These are phyloP conservation scores for Helicoverpa zea DNA, from an alignment of 1,140 invertebrate species.

Conservation along the genomic window DNA sequence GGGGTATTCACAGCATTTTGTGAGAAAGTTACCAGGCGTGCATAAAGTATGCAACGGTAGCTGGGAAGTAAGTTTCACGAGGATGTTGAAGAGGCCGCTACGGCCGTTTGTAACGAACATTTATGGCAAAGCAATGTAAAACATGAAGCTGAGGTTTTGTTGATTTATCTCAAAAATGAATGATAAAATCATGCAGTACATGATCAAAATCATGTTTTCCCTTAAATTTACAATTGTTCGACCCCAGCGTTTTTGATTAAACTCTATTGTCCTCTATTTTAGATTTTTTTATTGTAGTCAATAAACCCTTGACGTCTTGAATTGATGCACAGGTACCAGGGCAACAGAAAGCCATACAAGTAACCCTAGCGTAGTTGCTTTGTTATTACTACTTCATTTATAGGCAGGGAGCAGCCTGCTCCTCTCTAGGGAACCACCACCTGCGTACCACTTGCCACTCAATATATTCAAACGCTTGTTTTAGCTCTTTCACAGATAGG, in stretches of 20 bases:
- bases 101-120: conserved; percentile 2
- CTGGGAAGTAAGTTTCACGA: conserved; percentile 17
- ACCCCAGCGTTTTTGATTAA: too few species aligned
- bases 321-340: background rate
- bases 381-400: conserved; percentile 19
- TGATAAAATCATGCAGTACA: too few species aligned
- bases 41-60: conserved; percentile 44
- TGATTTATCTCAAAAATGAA: too few species aligned
- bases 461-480: conserved; percentile 13
- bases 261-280: too few species aligned
- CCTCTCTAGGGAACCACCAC: conserved; percentile 61
- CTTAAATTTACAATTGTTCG: too few species aligned
- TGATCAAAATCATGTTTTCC: too few species aligned
- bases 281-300: too few species aligned
- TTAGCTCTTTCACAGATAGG: background rate
- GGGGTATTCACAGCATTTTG: conserved; percentile 41
- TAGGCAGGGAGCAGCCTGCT: background rate
- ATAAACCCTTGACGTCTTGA: too few species aligned
- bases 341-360: background rate
- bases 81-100: background rate
- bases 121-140: too few species aligned
- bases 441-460: conserved; percentile 41
- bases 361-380: background rate
- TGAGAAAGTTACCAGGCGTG: conserved; percentile 42
- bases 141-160: too few species aligned